These are phyloP conservation scores for Neuroscelio doddi DNA, from an alignment of 2,888 invertebrate species.

Conservation along the genomic window DNA sequence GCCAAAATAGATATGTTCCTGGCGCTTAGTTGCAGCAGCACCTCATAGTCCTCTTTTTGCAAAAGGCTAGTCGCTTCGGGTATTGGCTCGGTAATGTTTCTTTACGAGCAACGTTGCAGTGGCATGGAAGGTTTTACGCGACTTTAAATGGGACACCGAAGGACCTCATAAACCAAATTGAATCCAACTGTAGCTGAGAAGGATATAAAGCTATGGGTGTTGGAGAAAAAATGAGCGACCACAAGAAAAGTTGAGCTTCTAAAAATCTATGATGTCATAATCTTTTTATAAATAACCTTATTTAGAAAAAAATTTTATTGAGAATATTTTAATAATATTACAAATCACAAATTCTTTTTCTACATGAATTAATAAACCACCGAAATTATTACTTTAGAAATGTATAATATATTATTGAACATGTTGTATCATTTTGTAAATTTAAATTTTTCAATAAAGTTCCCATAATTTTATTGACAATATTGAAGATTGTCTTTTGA, in stretches of 20 bases:
- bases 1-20: too few species aligned
- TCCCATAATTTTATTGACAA: too few species aligned
- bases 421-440: too few species aligned
- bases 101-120: not conserved
- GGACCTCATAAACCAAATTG: not conserved
- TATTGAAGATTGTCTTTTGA: too few species aligned
- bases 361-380: too few species aligned
- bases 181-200: not conserved
- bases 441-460: not conserved
- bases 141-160: not conserved
- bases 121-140: not conserved
- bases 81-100: not conserved
- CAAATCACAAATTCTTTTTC: not conserved
- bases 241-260: too few species aligned
- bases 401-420: too few species aligned
- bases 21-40: too few species aligned
- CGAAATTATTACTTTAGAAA: too few species aligned
- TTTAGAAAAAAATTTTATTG: not conserved
- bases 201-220: not conserved
- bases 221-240: too few species aligned
- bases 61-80: not conserved
- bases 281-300: too few species aligned
- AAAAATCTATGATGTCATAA: too few species aligned
- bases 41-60: not conserved
- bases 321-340: not conserved